A percentile compares a stretch with the other conserved stretches of the same genome.
Evolutionary conservation across 53 echinoderm and acorn worm species (phyloP).

Genomic region (Patiria pectinifera): DNA sequence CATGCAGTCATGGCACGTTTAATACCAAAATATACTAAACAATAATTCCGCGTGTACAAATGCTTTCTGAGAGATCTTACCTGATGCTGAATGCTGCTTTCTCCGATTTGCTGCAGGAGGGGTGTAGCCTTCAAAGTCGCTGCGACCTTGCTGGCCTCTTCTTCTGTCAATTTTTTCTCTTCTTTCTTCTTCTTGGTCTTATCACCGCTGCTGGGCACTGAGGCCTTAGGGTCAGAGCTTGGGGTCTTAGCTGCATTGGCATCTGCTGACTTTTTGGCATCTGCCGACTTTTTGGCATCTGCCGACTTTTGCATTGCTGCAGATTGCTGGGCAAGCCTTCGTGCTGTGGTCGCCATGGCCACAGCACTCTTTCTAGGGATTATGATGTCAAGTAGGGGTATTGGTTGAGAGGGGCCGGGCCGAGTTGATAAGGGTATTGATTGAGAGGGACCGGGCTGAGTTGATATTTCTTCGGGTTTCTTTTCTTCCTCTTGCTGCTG

Average conservation of each 20-base stretch:
- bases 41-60: not conserved
- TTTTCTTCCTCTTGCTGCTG: not conserved
- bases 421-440: not conserved
- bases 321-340: not conserved
- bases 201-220: not conserved
- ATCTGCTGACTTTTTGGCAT: not conserved
- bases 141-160: conserved; percentile 39
- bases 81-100: conserved; percentile 56
- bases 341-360: not conserved
- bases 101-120: conserved; percentile 38
- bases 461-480: not conserved
- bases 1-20: not conserved
- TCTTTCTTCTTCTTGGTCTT: not conserved
- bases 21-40: not conserved
- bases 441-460: not conserved
- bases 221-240: not conserved
- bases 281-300: not conserved
- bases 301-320: not conserved
- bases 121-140: conserved; percentile 36
- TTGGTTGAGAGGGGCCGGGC: not conserved
- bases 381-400: conserved; percentile 1
- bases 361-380: conserved; percentile 8
- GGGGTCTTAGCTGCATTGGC: not conserved
- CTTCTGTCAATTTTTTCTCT: conserved; percentile 2
- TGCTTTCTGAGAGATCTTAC: not conserved